Conservation (phyloP, 2,797 vertebrate species). For the Neoniphon sammara region DNA sequence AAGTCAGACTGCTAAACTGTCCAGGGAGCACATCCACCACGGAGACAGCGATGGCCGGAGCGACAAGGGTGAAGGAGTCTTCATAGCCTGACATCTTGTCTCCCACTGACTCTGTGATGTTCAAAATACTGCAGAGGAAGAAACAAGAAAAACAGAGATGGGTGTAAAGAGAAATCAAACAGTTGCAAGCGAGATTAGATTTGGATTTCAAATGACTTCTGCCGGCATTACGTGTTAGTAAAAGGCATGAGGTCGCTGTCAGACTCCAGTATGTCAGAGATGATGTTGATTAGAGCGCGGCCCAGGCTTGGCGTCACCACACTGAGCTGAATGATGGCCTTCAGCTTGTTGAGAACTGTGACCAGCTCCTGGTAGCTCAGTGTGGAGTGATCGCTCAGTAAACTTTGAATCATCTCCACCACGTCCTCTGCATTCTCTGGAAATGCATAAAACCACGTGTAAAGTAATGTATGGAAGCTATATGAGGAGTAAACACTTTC, state of each 20-base stretch:
- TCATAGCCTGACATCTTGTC: slow-evolving; percentile 82
- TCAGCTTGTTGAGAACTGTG: slow-evolving; percentile 84
- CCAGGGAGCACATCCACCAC: slow-evolving; percentile 78
- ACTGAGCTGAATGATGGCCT: slow-evolving; percentile 75
- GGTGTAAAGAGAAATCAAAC: neutral
- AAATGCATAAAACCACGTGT: neutral
- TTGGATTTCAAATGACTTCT: neutral
- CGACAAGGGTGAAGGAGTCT: slow-evolving; percentile 73
- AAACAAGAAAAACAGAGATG: neutral
- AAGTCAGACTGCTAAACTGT: slow-evolving; percentile 82
- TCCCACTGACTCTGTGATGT: slow-evolving; percentile 85
- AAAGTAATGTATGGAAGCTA: neutral
- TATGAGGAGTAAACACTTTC: neutral
- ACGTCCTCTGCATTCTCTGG: slow-evolving; percentile 86
- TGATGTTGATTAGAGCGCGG: slow-evolving; percentile 79
- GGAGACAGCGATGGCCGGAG: slow-evolving; percentile 80
- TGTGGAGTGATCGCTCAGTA: slow-evolving; percentile 73
- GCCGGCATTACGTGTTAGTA: slow-evolving; percentile 84
- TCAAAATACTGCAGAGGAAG: slow-evolving; percentile 83
- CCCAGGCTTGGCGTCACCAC: slow-evolving; percentile 79
- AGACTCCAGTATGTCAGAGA: slow-evolving; percentile 83
- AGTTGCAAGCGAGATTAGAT: no score
- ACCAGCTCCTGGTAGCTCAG: slow-evolving; percentile 78
- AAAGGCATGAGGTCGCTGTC: slow-evolving; percentile 78
- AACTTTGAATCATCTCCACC: slow-evolving; percentile 82